Conservation (phyloP, 2,797 vertebrate species). For the Heliangelus exortis region DNA sequence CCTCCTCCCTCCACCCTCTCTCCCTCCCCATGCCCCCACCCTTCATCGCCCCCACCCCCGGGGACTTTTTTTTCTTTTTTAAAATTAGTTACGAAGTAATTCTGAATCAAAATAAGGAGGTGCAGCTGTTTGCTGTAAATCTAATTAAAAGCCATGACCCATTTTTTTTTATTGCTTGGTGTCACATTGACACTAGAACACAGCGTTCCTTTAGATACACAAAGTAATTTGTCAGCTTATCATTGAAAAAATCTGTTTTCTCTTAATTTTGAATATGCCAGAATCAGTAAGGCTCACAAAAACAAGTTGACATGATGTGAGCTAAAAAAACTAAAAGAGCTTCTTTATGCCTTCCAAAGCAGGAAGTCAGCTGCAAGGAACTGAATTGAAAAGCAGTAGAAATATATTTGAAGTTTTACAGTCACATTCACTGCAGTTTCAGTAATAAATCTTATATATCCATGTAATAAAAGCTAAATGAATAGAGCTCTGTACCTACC, state of each 20-base stretch:
- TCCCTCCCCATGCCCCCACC: too few species aligned
- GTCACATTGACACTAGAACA: background rate
- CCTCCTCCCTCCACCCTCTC: too few species aligned
- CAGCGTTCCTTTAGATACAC: background rate
- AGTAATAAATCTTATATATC: background rate
- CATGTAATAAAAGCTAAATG: background rate
- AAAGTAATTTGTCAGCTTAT: background rate
- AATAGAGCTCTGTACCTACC: conserved; percentile 46
- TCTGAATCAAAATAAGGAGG: background rate
- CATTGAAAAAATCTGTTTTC: background rate
- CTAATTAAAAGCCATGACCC: background rate
- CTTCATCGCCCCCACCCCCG: too few species aligned
- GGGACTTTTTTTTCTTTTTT: background rate
- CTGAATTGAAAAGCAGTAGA: background rate
- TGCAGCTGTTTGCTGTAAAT: background rate
- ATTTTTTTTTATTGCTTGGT: background rate
- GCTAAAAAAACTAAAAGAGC: background rate
- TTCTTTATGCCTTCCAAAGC: background rate
- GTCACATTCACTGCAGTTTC: background rate
- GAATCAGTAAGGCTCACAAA: background rate
- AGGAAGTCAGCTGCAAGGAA: background rate
- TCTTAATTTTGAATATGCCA: background rate
- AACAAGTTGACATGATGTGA: background rate
- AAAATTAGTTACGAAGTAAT: background rate
- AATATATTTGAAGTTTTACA: background rate